These are phyloP conservation scores for Pantherophis alleghaniensis DNA, from an alignment of 2,797 vertebrate species.

Conservation along the genomic window DNA sequence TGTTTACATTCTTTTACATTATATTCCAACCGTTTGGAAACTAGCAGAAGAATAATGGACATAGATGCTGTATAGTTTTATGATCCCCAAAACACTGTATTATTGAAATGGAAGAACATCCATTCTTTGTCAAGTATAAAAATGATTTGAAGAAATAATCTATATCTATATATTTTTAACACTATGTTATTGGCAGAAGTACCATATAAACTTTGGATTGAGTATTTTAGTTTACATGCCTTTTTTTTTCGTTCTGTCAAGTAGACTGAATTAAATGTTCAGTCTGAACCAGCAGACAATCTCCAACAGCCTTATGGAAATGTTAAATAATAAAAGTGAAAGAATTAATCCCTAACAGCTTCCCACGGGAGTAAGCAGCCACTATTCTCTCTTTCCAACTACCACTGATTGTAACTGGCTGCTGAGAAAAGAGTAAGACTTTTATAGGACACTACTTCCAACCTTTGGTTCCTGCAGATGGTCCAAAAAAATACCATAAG, in stretches of 20 bases:
- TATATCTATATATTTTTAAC: neutral
- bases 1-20: neutral
- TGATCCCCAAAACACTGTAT: neutral
- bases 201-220: neutral
- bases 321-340: neutral
- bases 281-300: neutral
- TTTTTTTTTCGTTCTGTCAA: neutral
- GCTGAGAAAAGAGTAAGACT: neutral
- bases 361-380: neutral
- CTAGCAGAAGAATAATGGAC: neutral
- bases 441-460: neutral
- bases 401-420: neutral
- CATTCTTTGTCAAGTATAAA: neutral
- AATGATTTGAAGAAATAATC: neutral
- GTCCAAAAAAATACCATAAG: neutral
- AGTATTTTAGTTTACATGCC: neutral
- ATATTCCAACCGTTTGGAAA: neutral
- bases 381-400: neutral
- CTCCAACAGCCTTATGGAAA: neutral
- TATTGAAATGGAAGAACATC: neutral
- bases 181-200: neutral
- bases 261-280: neutral
- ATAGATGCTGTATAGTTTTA: neutral
- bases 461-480: neutral
- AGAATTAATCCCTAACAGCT: neutral